A percentile compares a stretch with the other conserved stretches of the same genome.
Evolutionary conservation across 37 sponge, comb jelly and placozoan species (phyloP).

Genomic region (Trichoplax adhaerens): DNA sequence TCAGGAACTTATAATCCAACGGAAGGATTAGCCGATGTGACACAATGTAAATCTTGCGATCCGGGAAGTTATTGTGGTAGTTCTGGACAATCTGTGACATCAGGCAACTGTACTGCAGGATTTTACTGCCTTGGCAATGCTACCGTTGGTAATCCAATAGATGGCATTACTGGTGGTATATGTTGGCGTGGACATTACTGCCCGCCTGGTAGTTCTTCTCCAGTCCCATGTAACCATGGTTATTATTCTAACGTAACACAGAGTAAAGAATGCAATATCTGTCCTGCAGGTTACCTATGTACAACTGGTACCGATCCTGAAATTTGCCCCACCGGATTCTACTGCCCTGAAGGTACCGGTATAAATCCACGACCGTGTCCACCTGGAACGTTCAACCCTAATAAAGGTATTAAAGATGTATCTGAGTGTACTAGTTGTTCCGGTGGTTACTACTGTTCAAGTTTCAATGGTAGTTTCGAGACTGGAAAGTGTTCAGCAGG

Average conservation of each 20-base stretch:
- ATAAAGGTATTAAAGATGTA: not conserved
- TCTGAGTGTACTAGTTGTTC: conserved; percentile 12
- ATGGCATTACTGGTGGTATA: conserved; percentile 7
- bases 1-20: conserved; percentile 4
- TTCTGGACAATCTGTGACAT: not conserved
- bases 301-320: not conserved
- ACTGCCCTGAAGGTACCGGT: conserved; percentile 13
- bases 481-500: conserved; percentile 20
- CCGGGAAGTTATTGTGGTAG: too few species aligned
- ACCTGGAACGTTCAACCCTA: conserved; percentile 16
- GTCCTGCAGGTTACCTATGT: conserved; percentile 12
- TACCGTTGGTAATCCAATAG: conserved; percentile 1
- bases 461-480: not conserved
- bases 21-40: not conserved
- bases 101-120: conserved; percentile 8
- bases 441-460: not conserved
- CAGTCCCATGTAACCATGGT: conserved; percentile 11
- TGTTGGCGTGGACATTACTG: conserved; percentile 24
- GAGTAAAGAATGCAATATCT: conserved; percentile 1
- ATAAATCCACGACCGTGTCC: conserved; percentile 1
- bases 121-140: conserved; percentile 24
- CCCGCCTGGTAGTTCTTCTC: not conserved
- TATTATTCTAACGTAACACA: conserved; percentile 6
- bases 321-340: conserved; percentile 11
- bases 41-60: not conserved